phyloP scores from a whole-genome alignment of 2,797 vertebrate genomes.

The Chelon auratus region DNA sequence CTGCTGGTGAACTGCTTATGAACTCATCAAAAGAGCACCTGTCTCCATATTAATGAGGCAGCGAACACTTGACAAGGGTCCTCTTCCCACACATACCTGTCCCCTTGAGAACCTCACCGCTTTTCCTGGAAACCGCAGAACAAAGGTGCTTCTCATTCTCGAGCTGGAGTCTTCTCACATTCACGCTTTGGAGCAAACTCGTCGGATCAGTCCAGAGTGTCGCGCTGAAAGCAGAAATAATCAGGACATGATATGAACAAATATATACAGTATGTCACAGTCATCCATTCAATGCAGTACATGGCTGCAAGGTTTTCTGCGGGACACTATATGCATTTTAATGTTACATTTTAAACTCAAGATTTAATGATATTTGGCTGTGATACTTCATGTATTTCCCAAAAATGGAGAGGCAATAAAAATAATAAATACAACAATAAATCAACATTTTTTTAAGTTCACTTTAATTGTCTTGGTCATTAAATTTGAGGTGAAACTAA shows the following conservation, averaged over 20 bases:
- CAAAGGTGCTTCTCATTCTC: constrained; percentile 63
- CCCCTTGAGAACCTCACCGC: constrained; percentile 75
- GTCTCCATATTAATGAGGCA: constrained; percentile 91
- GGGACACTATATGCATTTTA: not conserved
- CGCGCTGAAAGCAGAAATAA: constrained; percentile 26
- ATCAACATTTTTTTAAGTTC: too few species aligned
- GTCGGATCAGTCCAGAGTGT: constrained; percentile 22
- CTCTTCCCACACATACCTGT: constrained; percentile 86
- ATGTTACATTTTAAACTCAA: not conserved
- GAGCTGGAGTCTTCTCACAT: constrained; percentile 47
- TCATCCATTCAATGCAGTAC: not conserved
- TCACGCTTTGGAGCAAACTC: constrained; percentile 31
- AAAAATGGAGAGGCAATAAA: too few species aligned
- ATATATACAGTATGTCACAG: not conserved
- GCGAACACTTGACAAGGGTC: constrained; percentile 75
- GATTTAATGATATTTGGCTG: not conserved
- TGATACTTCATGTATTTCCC: not conserved
- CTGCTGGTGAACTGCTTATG: constrained; percentile 94
- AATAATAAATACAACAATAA: too few species aligned
- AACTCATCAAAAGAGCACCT: constrained; percentile 93
- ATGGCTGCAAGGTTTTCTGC: not conserved
- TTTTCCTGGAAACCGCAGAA: constrained; percentile 83
- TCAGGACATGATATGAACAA: not conserved
- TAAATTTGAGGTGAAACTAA: too few species aligned
- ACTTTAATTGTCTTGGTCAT: too few species aligned